These are phyloP conservation scores for Carposina sasakii DNA, from an alignment of 1,140 invertebrate genomes.

Conservation along the genomic window DNA sequence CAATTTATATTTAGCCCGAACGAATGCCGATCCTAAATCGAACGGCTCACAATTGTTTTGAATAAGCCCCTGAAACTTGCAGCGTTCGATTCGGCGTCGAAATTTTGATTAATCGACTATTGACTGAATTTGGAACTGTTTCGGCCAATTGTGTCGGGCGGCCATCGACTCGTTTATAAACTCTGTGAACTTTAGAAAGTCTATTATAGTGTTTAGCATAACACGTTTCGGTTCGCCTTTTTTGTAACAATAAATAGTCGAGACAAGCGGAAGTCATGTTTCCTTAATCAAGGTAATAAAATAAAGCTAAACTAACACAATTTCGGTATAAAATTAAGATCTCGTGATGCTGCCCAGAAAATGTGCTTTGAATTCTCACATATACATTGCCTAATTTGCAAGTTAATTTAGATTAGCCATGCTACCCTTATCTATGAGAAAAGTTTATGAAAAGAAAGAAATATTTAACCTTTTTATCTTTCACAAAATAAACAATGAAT, in stretches of 20 bases:
- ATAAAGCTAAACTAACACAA: conserved; percentile 20
- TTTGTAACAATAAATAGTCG: conserved; percentile 7
- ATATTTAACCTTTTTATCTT: conserved; percentile 24
- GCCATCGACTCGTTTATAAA: too few species aligned
- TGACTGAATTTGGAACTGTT: too few species aligned
- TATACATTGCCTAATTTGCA: conserved; percentile 62
- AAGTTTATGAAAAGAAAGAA: conserved; percentile 33
- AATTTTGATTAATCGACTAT: conserved; percentile 57
- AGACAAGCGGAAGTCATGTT: conserved; percentile 17
- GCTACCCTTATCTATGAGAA: conserved; percentile 46
- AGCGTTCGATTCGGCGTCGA: conserved; percentile 29
- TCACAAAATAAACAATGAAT: conserved; percentile 41
- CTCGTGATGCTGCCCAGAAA: too few species aligned
- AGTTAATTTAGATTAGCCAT: conserved; percentile 52
- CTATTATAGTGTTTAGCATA: too few species aligned
- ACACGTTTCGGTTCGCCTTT: background rate
- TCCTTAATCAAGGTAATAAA: conserved; percentile 22
- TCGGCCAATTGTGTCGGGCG: conserved; percentile 20
- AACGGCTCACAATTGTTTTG: conserved; percentile 62
- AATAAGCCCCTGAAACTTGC: conserved; percentile 54
- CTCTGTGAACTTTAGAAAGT: too few species aligned
- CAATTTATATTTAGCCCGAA: conserved; percentile 68
- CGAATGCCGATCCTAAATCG: conserved; percentile 65
- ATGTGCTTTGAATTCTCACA: conserved; percentile 53
- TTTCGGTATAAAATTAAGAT: too few species aligned